Evolutionary conservation across 2,888 invertebrate species (phyloP).

Genomic region (Oxytorus armatus): DNA sequence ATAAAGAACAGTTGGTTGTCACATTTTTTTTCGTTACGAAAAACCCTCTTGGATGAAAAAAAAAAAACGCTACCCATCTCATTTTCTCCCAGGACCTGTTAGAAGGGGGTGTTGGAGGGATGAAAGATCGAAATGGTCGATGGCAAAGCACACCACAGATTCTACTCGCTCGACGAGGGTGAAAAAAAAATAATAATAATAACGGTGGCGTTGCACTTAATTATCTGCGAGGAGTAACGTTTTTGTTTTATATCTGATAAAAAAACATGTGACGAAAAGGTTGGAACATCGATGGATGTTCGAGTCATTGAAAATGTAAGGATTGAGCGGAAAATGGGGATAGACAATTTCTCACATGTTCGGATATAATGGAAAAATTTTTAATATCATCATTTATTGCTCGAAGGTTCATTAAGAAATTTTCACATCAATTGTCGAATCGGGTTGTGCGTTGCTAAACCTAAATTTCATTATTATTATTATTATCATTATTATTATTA

Average conservation of each 20-base stretch:
- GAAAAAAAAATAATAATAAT: no score
- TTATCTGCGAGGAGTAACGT: no score
- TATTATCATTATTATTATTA: background rate
- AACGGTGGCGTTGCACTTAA: no score
- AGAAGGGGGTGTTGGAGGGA: background rate
- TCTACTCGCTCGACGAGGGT: no score
- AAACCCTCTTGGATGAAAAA: background rate
- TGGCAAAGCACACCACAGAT: no score
- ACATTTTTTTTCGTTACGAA: constrained; percentile 15
- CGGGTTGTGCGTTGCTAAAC: constrained; percentile 62
- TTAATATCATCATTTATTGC: constrained; percentile 69
- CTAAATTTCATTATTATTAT: constrained; percentile 32
- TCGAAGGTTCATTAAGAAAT: constrained; percentile 65
- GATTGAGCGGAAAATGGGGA: background rate
- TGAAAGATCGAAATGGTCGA: constrained; percentile 5
- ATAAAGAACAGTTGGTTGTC: constrained; percentile 3
- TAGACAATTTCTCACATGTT: constrained; percentile 38
- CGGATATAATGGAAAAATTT: constrained; percentile 65
- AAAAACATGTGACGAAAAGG: no score
- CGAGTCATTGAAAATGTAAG: no score
- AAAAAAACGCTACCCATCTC: background rate
- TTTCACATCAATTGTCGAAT: constrained; percentile 51
- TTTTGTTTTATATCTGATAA: no score
- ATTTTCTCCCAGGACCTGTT: background rate
- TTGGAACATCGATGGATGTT: background rate